Evolutionary conservation across 1,140 invertebrate genomes (phyloP).

Genomic region (Diplogasteroides magnus): DNA sequence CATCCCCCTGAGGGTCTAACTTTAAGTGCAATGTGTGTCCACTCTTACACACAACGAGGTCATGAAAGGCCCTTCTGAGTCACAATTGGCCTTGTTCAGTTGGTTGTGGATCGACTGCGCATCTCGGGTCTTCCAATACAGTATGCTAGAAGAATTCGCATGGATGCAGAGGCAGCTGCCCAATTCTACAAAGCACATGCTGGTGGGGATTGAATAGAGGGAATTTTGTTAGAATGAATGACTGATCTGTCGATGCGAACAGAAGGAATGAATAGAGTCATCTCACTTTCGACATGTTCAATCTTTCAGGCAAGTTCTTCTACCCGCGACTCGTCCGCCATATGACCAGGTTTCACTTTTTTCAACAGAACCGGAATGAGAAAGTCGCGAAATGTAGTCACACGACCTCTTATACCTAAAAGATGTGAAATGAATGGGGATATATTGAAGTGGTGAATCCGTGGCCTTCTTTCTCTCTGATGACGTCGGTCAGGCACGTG

Average conservation of each 20-base stretch:
- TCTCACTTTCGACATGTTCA: too few relatives aligned
- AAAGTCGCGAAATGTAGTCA: not conserved
- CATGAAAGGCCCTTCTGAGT: too few relatives aligned
- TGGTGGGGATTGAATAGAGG: conserved; percentile 4
- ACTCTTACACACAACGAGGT: too few relatives aligned
- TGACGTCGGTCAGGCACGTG: conserved; percentile 19
- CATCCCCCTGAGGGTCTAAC: too few relatives aligned
- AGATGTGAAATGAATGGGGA: conserved; percentile 1
- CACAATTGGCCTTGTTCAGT: too few relatives aligned
- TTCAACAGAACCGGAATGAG: conserved; percentile 1
- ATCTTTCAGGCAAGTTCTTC: conserved; percentile 39
- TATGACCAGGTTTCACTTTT: conserved; percentile 17
- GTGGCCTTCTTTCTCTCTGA: not conserved
- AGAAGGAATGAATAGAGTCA: not conserved
- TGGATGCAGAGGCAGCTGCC: conserved; percentile 14
- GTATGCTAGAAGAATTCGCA: conserved; percentile 10
- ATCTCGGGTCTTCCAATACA: conserved; percentile 7
- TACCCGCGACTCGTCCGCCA: conserved; percentile 36
- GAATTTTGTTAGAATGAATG: not conserved
- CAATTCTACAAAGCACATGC: conserved; percentile 21
- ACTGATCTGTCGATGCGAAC: not conserved
- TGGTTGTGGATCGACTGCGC: not conserved
- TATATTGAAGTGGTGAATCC: not conserved
- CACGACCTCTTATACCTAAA: not conserved
- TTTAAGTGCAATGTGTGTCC: too few relatives aligned